Base-by-base conservation (phyloP, 2,113 vertebrate species). In the Elephantulus edwardii region DNA sequence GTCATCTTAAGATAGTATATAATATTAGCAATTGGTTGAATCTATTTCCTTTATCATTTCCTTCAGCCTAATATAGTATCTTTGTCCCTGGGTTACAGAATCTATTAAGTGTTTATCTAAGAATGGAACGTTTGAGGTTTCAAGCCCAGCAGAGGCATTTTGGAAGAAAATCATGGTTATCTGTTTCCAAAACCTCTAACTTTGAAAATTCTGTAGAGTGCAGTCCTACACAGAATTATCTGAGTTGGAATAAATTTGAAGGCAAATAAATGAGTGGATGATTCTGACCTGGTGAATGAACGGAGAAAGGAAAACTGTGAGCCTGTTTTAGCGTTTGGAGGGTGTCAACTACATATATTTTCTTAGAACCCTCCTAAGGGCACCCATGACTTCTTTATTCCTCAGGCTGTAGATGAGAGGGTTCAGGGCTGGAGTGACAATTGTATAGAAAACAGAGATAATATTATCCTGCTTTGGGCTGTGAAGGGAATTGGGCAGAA, bases 321-420 rank as follows among this genome's bases (percentile, higher is more conserved):
- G 0, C 6, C 6, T 7, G 56, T 26, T 0, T 24, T 85, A 86
- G 58, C 33, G 13, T 0, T 22, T 26, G 8, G 50, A 56, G 1
- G 28, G n/a, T 50, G 12, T 72, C 54, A 26, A 56, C 19, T 64
- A 16, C 19, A 74, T 11, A 13, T 79, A 50, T 58, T 52, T 82
- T 13, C 44, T 20, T 35, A 93, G 33, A 6, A 74, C 38, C 68
- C 88, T 93, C 28, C 78, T 62, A 16, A 85, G 50, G 1, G 81
- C 81, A 8, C 33, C 46, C 72, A 89, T 52, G 10, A 93, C 76
- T 3, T 79, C 87, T 12, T 89, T 89, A 56, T 85, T 93, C 66
- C 56, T 93, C 56, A 93, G 35, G 35, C 86, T 89, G 46, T 93
- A 93, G 77, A 93, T 85, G 2, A 93, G n/a, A 22, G 91, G 86